phyloP scores from a whole-genome alignment of 2,113 vertebrate genomes.

The Scolopax mira region DNA sequence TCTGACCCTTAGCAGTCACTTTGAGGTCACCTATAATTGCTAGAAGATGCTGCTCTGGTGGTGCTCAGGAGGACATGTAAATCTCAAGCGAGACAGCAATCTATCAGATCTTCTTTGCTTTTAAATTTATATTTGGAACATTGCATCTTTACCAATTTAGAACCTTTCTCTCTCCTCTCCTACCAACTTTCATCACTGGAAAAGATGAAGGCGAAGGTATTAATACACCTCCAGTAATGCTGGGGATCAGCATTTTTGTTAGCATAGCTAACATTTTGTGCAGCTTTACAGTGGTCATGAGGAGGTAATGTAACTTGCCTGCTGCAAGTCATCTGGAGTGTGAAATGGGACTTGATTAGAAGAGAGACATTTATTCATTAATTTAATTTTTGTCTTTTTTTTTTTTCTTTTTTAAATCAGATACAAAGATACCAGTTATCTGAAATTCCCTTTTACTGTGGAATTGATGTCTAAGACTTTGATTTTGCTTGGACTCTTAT shows the following conservation, averaged over 20 bases:
- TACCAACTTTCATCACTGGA: background rate
- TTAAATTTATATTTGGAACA: background rate
- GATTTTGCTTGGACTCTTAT: constrained; percentile 7
- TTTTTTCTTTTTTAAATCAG: background rate
- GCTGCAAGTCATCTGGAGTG: background rate
- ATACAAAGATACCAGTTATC: background rate
- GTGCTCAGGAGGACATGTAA: background rate
- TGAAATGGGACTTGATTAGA: background rate
- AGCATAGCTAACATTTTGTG: background rate
- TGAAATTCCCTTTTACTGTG: constrained; percentile 14
- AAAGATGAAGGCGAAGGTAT: background rate
- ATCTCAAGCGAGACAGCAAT: background rate
- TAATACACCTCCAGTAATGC: background rate
- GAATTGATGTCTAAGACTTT: constrained; percentile 34
- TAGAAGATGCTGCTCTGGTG: background rate
- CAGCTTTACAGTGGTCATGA: background rate
- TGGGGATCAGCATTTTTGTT: background rate
- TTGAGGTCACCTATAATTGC: background rate
- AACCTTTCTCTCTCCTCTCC: background rate
- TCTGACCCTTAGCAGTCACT: background rate
- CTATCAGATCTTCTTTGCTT: background rate
- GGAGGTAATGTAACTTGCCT: background rate
- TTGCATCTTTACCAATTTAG: background rate
- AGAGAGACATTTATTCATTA: background rate
- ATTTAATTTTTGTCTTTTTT: background rate